A percentile compares a stretch with the other conserved stretches of the same genome.
Evolutionary conservation across 2,888 invertebrate genomes (phyloP).

Genomic region (Sesia bembeciformis): DNA sequence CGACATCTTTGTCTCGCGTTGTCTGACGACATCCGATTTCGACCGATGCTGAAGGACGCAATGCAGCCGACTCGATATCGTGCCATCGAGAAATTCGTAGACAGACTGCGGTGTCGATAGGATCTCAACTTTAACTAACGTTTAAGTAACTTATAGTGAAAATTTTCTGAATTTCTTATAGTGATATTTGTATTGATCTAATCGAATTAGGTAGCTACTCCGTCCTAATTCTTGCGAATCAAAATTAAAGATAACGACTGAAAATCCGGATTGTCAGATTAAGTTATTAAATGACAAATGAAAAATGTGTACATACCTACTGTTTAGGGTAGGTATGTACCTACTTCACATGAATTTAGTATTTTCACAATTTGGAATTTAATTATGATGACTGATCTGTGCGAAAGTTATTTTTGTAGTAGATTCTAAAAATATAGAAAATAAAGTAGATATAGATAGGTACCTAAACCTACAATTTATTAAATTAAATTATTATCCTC

Average conservation of each 20-base stretch:
- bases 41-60: constrained; percentile 83
- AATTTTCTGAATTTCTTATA: too few relatives aligned
- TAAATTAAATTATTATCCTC: constrained; percentile 40
- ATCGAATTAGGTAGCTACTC: too few relatives aligned
- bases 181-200: too few relatives aligned
- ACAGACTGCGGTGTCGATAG: constrained; percentile 60
- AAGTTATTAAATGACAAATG: too few relatives aligned
- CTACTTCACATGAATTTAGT: neutral
- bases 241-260: too few relatives aligned
- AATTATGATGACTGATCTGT: constrained; percentile 38
- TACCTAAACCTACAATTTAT: constrained; percentile 1
- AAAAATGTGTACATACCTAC: too few relatives aligned
- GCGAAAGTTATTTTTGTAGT: constrained; percentile 61
- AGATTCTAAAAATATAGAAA: constrained; percentile 6
- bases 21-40: constrained; percentile 83
- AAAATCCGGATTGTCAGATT: too few relatives aligned
- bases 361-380: neutral
- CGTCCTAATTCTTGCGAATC: too few relatives aligned
- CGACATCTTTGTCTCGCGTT: constrained; percentile 84
- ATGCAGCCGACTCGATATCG: constrained; percentile 85
- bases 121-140: too few relatives aligned
- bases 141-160: too few relatives aligned
- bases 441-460: neutral
- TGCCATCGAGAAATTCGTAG: constrained; percentile 88
- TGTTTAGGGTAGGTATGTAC: neutral